Conservation (phyloP, 2,888 invertebrate species). For the Oegoconia quadripuncta region DNA sequence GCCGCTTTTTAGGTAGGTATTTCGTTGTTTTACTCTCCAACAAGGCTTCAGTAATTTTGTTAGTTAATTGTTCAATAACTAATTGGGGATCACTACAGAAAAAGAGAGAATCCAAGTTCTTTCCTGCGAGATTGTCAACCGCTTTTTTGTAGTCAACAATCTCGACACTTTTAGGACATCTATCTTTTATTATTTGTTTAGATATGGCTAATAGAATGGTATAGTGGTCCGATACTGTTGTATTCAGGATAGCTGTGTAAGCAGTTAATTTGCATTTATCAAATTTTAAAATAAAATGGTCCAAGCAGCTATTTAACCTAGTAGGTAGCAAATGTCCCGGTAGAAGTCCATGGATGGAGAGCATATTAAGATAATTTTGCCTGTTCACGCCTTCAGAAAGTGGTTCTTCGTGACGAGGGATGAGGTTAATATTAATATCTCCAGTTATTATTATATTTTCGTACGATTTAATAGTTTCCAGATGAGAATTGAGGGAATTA, state of each 20-base stretch:
- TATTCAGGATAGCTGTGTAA: constrained; percentile 1
- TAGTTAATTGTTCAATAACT: neutral
- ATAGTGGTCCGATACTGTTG: constrained; percentile 11
- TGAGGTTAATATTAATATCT: constrained; percentile 8
- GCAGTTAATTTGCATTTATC: neutral
- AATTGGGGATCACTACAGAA: neutral
- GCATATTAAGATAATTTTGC: neutral
- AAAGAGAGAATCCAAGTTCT: neutral
- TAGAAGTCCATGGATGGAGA: constrained; percentile 4
- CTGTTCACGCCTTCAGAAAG: neutral
- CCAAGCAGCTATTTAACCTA: constrained; percentile 8
- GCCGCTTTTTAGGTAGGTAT: constrained; percentile 4
- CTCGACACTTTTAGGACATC: neutral
- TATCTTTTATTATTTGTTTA: neutral
- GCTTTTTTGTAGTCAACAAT: neutral
- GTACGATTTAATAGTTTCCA: neutral
- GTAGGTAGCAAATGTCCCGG: constrained; percentile 11
- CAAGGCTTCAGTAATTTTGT: neutral
- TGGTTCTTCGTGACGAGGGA: neutral
- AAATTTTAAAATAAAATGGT: constrained; percentile 12
- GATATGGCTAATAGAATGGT: constrained; percentile 4
- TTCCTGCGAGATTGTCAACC: neutral
- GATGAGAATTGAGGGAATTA: constrained; percentile 4
- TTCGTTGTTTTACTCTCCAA: neutral
- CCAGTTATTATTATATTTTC: constrained; percentile 9